Base-by-base conservation (phyloP, 2,888 invertebrate genomes). In the Tetheella fluctuosa region DNA sequence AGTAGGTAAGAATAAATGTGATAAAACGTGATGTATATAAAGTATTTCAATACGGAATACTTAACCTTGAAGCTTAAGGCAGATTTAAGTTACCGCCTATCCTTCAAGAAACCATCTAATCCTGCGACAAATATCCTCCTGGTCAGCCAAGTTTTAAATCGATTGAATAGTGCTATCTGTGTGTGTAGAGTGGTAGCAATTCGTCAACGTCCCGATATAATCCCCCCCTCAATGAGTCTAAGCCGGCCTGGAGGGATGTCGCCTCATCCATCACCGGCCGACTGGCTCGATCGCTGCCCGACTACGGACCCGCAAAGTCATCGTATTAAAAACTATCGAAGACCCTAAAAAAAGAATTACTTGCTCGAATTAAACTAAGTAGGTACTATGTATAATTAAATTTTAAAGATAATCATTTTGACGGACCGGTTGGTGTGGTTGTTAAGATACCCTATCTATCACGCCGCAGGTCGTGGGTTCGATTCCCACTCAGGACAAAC, bases 161-260 rank as follows among this genome's bases (percentile, higher is more conserved):
- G 85, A 89, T 89, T 87, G 84, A 86, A 88, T 84, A 84, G 85
- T 83, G 74, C 68, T 89, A 89, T 88, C 88, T 86, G 81, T 84
- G 81, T 84, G 81, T 83, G 86, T 83, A 78, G 80, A 86, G 85
- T 82, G 79, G 77, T 79, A 77, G 88, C 87, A 85, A 91, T 91
- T 85, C 89, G 89, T 91, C 91, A 91, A 90, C 85, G 92, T 91
- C 91, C 77, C 80, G 79, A 82, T 86, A 86, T 91, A 91, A 91
- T 90, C 90, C 90, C 80, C 80, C 81, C 85, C 86, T 89, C 89
- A 88, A 89, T 90, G 90, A 89, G 88, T 83, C 83, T 88, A 88
- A 89, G 88, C 88, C 83, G 77, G 84, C 77, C 77, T 77, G 74
- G 81, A 83, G 81, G 83, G 89, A 86, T 84, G 89, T 85, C 83